Base-by-base conservation (phyloP, 2,113 vertebrate species). In the Pachypanchax playfairii region DNA sequence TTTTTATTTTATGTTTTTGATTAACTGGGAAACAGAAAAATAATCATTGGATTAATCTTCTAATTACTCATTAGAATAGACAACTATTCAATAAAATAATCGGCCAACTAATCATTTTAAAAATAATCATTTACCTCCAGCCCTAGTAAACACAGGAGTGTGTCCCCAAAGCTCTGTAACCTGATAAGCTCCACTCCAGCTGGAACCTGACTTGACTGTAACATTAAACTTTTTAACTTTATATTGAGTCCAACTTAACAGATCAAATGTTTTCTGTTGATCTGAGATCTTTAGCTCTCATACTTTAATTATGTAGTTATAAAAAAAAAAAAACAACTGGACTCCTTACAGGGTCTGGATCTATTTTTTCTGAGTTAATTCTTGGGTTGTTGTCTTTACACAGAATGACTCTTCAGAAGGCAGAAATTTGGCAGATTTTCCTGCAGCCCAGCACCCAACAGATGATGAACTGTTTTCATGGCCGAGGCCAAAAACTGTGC, bases 381-480 rank as follows among this genome's bases (percentile, higher is more conserved):
- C 20, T 38, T 54, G 3, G 8, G 1, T 22, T 4, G 52, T 56
- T 20, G 10, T 50, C 48, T 71, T 53, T 49, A 5, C 86, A n/a
- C 17, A 90, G 89, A 85, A 77, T 77, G 85, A 90, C 44, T 71
- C 73, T 60, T 4, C 59, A 15, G 87, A 87, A 18, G 86, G 87
- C 82, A 76, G 64, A 43, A 60, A 47, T 56, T 24, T 74, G 79
- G 73, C 53, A 3, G 80, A 87, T n/a, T 51, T 60, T 31, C 48
- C 79, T 0, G 63, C 56, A 42, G 59, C 38, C 1, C 53, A 54
- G 17, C 87, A 83, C 44, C 33, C 73, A 12, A 33, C 80, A 2
- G 96, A 98, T 66, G 97, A 99, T 58, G 97, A 98, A 90, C 63
- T 87, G 0, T 97, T 98, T 66, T 93, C 93, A 39, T 99, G 95